phyloP scores from a whole-genome alignment of 1,140 invertebrate species.

The Mylabris phalerata region DNA sequence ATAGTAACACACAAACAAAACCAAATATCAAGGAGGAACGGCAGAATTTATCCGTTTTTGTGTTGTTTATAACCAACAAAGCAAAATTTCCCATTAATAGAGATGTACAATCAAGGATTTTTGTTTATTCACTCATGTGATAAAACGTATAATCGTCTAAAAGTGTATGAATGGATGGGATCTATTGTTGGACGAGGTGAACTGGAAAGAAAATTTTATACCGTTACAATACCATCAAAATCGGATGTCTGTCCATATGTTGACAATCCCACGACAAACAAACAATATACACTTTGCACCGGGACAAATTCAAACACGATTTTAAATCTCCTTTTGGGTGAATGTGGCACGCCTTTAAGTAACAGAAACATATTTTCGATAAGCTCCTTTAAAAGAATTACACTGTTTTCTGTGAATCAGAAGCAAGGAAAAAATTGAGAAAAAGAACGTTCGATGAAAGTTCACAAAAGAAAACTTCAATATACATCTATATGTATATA shows the following conservation, averaged over 20 bases:
- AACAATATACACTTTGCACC: constrained; percentile 6
- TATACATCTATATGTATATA: no score
- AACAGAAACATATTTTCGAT: constrained; percentile 33
- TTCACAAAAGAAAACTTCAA: constrained; percentile 23
- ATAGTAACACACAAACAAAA: no score
- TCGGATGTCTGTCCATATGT: constrained; percentile 12
- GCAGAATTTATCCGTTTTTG: no score
- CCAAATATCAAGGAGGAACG: no score
- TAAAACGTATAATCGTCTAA: constrained; percentile 24
- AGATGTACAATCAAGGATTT: background rate
- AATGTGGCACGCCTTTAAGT: constrained; percentile 12
- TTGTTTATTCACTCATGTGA: constrained; percentile 19
- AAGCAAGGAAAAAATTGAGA: no score
- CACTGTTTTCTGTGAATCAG: background rate
- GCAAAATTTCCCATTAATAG: no score
- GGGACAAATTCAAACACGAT: constrained; percentile 3
- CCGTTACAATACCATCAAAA: constrained; percentile 8
- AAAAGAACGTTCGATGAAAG: constrained; percentile 2
- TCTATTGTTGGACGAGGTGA: constrained; percentile 29
- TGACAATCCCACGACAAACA: constrained; percentile 12
- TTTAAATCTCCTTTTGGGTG: constrained; percentile 12
- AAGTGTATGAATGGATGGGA: constrained; percentile 18
- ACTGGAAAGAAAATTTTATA: constrained; percentile 18
- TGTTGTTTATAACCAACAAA: no score
- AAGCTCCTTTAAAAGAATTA: constrained; percentile 36